Conservation (phyloP, 2,113 vertebrate species). For the Mustelus asterias region DNA sequence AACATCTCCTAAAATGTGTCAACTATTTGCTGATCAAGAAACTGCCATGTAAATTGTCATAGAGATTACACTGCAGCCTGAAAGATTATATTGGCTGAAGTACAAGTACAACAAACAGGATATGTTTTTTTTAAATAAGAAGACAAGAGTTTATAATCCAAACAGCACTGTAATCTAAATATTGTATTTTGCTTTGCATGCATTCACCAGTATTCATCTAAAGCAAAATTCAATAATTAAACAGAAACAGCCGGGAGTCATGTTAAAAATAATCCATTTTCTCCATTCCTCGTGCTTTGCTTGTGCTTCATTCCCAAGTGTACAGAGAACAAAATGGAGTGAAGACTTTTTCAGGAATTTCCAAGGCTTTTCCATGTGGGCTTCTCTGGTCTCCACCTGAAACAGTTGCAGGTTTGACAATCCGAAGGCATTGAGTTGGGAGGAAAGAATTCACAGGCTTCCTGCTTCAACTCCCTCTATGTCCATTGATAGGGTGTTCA, state of each 20-base stretch:
- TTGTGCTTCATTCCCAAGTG: background rate
- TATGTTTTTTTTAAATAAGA: background rate
- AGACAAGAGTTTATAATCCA: background rate
- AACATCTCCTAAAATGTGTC: background rate
- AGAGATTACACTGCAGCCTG: background rate
- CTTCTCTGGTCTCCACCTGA: background rate
- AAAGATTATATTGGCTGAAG: slow-evolving; percentile 9
- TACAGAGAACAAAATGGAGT: background rate
- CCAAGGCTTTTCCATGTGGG: background rate
- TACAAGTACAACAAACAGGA: slow-evolving; percentile 25
- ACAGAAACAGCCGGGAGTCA: background rate
- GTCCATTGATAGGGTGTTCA: background rate
- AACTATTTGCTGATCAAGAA: background rate
- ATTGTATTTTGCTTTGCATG: background rate
- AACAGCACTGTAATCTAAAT: background rate
- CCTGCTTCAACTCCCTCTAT: background rate
- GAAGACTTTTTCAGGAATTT: background rate
- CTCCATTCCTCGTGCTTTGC: background rate
- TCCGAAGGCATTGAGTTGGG: background rate
- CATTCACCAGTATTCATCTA: background rate
- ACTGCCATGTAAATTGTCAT: background rate
- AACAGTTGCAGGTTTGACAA: background rate
- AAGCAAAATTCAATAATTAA: background rate
- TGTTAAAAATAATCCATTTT: background rate
- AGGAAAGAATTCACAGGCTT: background rate